Evolutionary conservation across 2,888 invertebrate species (phyloP).

Genomic region (Terebella lapidaria): DNA sequence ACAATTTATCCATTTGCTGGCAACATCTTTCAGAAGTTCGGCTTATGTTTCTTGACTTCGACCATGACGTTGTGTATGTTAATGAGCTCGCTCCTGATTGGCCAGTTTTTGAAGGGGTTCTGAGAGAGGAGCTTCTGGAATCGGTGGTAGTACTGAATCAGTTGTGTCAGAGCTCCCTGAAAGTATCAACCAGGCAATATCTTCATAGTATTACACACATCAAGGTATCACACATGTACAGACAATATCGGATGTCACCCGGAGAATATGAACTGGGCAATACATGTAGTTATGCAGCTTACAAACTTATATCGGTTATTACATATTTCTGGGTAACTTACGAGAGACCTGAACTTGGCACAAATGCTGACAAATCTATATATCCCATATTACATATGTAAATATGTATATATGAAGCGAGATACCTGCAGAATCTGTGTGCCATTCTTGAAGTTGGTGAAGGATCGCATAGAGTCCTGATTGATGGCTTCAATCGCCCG

Average conservation of each 20-base stretch:
- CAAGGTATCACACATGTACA: too few relatives aligned
- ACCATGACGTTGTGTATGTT: conserved; percentile 99
- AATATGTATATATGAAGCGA: too few relatives aligned
- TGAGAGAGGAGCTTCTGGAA: conserved; percentile 91
- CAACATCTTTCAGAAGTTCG: conserved; percentile 79
- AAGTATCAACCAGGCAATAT: conserved; percentile 28
- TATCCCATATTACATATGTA: too few relatives aligned
- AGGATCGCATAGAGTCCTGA: conserved; percentile 86
- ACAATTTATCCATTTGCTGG: too few relatives aligned
- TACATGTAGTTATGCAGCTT: too few relatives aligned
- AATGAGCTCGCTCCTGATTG: conserved; percentile 73
- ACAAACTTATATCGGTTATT: too few relatives aligned
- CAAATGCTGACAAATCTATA: too few relatives aligned
- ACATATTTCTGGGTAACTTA: too few relatives aligned
- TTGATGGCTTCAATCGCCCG: conserved; percentile 90
- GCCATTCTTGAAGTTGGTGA: conserved; percentile 93
- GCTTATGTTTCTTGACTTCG: conserved; percentile 98
- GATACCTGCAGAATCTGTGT: conserved; percentile 83
- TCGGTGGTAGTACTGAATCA: conserved; percentile 95
- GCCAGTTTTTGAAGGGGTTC: conserved; percentile 55
- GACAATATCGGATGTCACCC: too few relatives aligned
- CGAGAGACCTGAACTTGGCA: too few relatives aligned
- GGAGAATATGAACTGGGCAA: too few relatives aligned
- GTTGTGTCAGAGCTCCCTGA: conserved; percentile 80
- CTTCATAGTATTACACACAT: too few relatives aligned